Evolutionary conservation across 2,113 vertebrate genomes (phyloP).

Genomic region (Climacteris rufus): DNA sequence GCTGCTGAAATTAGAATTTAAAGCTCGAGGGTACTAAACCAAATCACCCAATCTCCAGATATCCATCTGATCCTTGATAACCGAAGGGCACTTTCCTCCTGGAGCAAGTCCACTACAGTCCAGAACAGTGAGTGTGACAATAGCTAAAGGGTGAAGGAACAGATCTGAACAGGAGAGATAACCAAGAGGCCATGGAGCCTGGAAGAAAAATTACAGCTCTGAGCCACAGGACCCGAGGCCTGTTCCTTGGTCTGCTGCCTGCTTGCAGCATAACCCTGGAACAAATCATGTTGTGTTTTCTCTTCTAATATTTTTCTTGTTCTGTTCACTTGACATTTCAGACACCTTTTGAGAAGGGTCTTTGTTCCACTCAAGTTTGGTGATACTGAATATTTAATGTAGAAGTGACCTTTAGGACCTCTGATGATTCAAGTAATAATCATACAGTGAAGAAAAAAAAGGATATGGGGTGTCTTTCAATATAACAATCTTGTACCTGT

Average conservation of each 20-base stretch:
- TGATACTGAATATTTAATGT: background rate
- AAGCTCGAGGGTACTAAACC: background rate
- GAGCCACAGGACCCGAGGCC: background rate
- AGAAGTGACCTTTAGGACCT: background rate
- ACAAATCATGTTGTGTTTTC: background rate
- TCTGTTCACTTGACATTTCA: background rate
- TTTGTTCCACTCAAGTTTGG: background rate
- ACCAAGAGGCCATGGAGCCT: background rate
- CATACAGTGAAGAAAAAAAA: background rate
- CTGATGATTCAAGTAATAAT: background rate
- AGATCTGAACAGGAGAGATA: background rate
- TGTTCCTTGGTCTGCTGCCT: background rate
- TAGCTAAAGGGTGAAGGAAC: background rate
- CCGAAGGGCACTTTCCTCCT: background rate
- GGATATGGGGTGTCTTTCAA: background rate
- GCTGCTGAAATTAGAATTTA: background rate
- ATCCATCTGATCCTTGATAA: background rate
- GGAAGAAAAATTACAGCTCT: background rate
- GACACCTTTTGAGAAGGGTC: background rate
- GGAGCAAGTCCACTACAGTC: background rate
- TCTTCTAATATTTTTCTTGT: background rate
- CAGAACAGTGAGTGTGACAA: background rate
- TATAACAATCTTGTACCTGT: background rate
- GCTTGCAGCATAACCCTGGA: background rate
- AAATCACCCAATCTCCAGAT: background rate